These are phyloP conservation scores for Frankliniella intonsa DNA, from an alignment of 2,888 invertebrate genomes.

Conservation along the genomic window DNA sequence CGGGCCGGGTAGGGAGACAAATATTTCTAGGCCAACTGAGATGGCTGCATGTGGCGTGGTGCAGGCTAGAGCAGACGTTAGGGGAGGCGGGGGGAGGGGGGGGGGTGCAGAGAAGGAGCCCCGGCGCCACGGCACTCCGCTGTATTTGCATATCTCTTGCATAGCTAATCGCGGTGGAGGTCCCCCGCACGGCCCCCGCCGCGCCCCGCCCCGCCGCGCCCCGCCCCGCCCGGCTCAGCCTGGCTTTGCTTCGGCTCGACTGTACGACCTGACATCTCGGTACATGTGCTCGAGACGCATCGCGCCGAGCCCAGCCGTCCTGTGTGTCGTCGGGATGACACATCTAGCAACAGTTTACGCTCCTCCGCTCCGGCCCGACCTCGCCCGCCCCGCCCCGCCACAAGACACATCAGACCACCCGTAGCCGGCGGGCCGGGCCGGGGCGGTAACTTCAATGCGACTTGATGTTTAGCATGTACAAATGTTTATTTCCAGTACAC, in stretches of 20 bases:
- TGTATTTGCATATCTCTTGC: conserved; percentile 22
- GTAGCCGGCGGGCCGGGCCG: not conserved
- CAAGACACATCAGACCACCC: not conserved
- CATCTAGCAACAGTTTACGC: too few relatives aligned
- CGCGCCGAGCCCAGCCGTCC: not conserved
- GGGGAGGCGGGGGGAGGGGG: too few relatives aligned
- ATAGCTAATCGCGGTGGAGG: conserved; percentile 13
- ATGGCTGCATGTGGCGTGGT: conserved; percentile 4
- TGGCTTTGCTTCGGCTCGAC: not conserved
- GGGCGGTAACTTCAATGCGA: too few relatives aligned
- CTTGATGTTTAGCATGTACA: not conserved
- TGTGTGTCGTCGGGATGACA: too few relatives aligned
- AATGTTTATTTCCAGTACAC: too few relatives aligned
- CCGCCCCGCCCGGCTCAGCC: not conserved
- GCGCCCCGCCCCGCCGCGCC: not conserved
- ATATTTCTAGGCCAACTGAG: conserved; percentile 20
- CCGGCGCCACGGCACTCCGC: not conserved
- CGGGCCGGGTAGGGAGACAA: not conserved
- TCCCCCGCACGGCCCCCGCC: not conserved
- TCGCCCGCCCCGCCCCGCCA: not conserved
- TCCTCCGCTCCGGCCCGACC: not conserved
- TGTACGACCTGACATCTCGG: conserved; percentile 1
- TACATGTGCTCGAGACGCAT: conserved; percentile 11
- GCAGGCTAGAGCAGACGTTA: not conserved
- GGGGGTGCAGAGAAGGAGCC: too few relatives aligned